phyloP scores from a whole-genome alignment of 1,140 invertebrate genomes.

The Aleiodes sp. region DNA sequence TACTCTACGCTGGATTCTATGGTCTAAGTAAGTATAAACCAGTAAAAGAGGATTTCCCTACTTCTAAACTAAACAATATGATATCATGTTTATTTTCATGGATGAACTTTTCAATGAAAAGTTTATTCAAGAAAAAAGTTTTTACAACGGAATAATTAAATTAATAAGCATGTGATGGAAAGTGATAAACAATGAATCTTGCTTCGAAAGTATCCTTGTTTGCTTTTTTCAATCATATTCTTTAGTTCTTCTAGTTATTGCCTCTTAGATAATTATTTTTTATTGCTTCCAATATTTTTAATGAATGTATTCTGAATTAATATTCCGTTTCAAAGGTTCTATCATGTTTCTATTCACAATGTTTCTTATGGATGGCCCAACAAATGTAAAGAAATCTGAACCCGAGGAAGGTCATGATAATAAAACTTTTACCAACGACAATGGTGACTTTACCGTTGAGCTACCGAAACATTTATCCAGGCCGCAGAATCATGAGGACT shows the following conservation, averaged over 20 bases:
- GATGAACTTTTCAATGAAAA: too few species aligned
- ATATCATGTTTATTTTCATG: too few species aligned
- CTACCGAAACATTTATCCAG: slow-evolving; percentile 53
- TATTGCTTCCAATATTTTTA: not conserved
- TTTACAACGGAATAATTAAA: too few species aligned
- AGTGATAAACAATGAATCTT: too few species aligned
- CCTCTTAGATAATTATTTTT: not conserved
- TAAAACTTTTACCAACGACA: slow-evolving; percentile 63
- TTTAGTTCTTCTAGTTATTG: too few species aligned
- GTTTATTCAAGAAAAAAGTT: too few species aligned
- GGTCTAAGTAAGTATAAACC: slow-evolving; percentile 76
- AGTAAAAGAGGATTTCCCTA: not conserved
- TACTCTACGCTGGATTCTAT: slow-evolving; percentile 88
- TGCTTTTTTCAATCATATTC: too few species aligned
- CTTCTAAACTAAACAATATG: too few species aligned
- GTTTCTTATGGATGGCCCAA: slow-evolving; percentile 75
- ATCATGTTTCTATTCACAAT: slow-evolving; percentile 76
- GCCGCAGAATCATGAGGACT: slow-evolving; percentile 33
- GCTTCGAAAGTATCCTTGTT: too few species aligned
- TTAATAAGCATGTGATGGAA: too few species aligned
- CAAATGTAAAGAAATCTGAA: slow-evolving; percentile 45
- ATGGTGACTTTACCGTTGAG: slow-evolving; percentile 58
- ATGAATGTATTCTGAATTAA: not conserved
- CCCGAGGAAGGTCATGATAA: slow-evolving; percentile 63
- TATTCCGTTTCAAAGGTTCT: slow-evolving; percentile 67